phyloP scores from a whole-genome alignment of 2,888 invertebrate genomes.

The Sarcophaga caerulescens region DNA sequence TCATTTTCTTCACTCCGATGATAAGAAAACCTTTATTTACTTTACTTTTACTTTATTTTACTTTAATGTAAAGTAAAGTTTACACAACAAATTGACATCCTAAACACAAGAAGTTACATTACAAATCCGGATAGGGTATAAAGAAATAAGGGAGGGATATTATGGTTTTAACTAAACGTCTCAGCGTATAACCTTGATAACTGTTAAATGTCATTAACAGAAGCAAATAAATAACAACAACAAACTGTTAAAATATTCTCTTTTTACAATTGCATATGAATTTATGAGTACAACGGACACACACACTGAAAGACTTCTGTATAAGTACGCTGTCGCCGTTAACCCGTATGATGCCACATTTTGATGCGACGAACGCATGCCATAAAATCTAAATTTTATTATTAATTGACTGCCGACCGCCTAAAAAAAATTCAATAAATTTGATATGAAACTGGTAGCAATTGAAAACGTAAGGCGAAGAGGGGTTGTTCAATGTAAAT shows the following conservation, averaged over 20 bases:
- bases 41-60: too few species aligned
- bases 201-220: constrained; percentile 31
- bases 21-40: too few species aligned
- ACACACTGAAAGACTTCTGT: neutral
- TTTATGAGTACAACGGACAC: neutral
- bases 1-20: too few species aligned
- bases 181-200: neutral
- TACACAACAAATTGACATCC: too few species aligned
- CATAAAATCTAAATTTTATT: constrained; percentile 22
- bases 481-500: constrained; percentile 24
- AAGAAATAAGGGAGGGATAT: too few species aligned
- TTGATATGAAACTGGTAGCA: constrained; percentile 5
- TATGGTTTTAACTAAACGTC: too few species aligned
- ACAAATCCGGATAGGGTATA: too few species aligned
- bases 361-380: neutral
- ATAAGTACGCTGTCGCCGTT: neutral
- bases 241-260: neutral
- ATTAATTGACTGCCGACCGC: constrained; percentile 30
- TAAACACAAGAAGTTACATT: too few species aligned
- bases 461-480: neutral
- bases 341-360: constrained; percentile 45
- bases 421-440: neutral
- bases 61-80: too few species aligned
- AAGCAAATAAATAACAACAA: neutral
- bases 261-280: neutral